These are phyloP conservation scores for Manacus vitellinus DNA, from an alignment of 2,113 vertebrate genomes.

Conservation along the genomic window DNA sequence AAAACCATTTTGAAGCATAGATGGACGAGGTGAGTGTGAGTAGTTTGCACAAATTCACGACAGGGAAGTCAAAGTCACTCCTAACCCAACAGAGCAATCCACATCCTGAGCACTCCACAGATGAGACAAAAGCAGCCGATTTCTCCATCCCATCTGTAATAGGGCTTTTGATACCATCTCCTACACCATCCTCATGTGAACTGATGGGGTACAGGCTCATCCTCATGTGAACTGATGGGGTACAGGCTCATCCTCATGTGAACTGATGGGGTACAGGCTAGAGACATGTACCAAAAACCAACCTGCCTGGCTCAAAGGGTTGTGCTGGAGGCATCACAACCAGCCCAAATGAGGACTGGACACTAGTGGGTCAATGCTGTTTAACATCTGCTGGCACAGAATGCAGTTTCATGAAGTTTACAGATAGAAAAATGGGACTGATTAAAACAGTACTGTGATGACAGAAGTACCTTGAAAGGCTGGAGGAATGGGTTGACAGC, in stretches of 20 bases:
- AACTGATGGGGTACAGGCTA: not conserved
- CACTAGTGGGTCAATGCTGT: not conserved
- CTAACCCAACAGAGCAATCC: not conserved
- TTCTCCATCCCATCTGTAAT: not conserved
- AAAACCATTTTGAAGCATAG: not conserved
- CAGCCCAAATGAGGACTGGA: not conserved
- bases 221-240: not conserved
- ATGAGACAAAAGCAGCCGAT: not conserved
- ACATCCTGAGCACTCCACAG: not conserved
- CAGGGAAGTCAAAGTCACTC: not conserved
- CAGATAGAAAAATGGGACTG: rapidly evolving
- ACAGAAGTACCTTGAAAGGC: not conserved
- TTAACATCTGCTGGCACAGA: not conserved
- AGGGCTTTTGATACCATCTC: not conserved
- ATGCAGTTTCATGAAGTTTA: not conserved
- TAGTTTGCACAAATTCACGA: not conserved
- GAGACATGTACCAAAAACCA: not conserved
- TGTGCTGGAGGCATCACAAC: not conserved
- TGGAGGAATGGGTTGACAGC: not conserved
- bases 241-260: not conserved
- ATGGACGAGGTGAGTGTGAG: not conserved
- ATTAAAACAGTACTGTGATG: not conserved
- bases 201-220: not conserved
- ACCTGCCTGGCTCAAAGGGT: not conserved
- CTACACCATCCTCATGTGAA: not conserved